A percentile compares a stretch with the other conserved stretches of the same genome.
These are phyloP conservation scores for Agonum fuliginosum DNA, from an alignment of 2,888 invertebrate genomes.

Conservation along the genomic window DNA sequence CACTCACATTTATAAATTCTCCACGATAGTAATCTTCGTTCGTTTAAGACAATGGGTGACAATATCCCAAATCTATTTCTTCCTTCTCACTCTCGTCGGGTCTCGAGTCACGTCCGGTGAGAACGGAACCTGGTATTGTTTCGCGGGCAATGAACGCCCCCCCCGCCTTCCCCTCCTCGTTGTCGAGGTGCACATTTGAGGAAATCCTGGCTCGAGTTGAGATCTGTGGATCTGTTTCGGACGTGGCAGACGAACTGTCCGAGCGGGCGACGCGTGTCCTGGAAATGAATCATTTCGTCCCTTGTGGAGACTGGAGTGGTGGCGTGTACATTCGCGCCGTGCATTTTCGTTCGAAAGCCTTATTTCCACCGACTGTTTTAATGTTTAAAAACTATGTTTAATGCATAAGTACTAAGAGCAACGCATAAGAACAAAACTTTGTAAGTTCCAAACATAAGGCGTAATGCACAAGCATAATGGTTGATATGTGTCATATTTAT, in stretches of 20 bases:
- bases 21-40: background rate
- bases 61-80: background rate
- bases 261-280: conserved; percentile 34
- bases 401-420: too few relatives aligned
- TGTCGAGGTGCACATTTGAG: conserved; percentile 31
- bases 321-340: too few relatives aligned
- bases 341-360: too few relatives aligned
- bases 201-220: conserved; percentile 48
- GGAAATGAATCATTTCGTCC: conserved; percentile 46
- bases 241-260: conserved; percentile 47
- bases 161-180: background rate
- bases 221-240: conserved; percentile 55
- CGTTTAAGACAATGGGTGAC: background rate
- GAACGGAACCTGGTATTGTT: conserved; percentile 38
- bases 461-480: too few relatives aligned
- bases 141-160: conserved; percentile 6
- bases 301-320: too few relatives aligned
- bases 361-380: too few relatives aligned
- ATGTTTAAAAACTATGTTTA: too few relatives aligned
- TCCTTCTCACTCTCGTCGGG: background rate
- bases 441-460: too few relatives aligned
- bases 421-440: too few relatives aligned
- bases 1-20: too few relatives aligned
- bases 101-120: conserved; percentile 38
- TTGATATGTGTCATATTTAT: too few relatives aligned